Evolutionary conservation across 2,888 invertebrate species (phyloP), one percentile per base, ranked within the genome.

Genomic region (Drosophila paramelanica): DNA sequence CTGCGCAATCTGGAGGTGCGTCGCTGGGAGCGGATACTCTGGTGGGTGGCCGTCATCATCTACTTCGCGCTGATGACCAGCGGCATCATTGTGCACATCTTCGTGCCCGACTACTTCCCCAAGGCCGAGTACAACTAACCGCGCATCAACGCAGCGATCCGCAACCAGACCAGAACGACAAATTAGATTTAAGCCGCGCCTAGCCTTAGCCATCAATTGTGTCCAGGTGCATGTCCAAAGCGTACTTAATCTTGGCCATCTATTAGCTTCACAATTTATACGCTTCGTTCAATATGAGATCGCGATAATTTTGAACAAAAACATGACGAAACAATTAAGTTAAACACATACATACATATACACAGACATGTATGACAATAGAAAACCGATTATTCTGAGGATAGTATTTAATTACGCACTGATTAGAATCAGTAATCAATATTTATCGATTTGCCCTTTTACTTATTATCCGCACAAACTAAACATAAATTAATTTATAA

Each of bases 1-100:
- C 93, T 98, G n/a, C 94, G 97, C 23, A 98, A 98, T 92, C 93
- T 98, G 7, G 95, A 96, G 90, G 95, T 95, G 71, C 94, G 95
- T 55, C 94, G 94, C 61, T 97, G 97, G 96, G 97, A 97, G 92
- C 95, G 94, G 75, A 93, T 95, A 0, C 90, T 97, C 0, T 97
- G 97, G 95, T 97, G 97, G 96, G 94, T 95, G 77, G 96, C 96
- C 20, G 94, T 98, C 11, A 93, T 96, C 0, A 89, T 95, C 0
- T 97, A 95, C 88, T 93, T 94, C 62, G 92, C 94, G 0, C 93
- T 97, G 0, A 96, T 97, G 95, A 91, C 94, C 13, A 94, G 94
- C 5, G 96, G 96, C 0, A 94, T 97, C 49, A 92, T 96, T 0
- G 95, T 96, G 92, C 96, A 97, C 90, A 92, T 96, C 73, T 94